Evolutionary conservation across 2,113 vertebrate genomes (phyloP).

Genomic region (Ciconia maguari): DNA sequence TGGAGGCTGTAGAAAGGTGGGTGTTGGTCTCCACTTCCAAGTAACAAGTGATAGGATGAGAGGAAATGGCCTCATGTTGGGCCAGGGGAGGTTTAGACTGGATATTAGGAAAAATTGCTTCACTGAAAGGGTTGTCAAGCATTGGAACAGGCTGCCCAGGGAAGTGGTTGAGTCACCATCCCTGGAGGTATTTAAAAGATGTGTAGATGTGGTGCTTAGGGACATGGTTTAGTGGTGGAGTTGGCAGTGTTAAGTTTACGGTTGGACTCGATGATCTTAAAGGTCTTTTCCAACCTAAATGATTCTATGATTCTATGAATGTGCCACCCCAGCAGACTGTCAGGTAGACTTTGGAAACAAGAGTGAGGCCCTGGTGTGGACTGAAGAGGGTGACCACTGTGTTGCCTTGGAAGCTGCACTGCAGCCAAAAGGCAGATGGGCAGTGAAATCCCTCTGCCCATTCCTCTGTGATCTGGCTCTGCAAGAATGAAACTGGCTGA

Average conservation of each 20-base stretch:
- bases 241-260: not conserved
- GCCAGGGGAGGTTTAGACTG: not conserved
- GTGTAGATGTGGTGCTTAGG: rapidly evolving
- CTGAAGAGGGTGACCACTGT: not conserved
- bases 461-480: not conserved
- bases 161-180: not conserved
- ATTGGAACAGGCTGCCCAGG: not conserved
- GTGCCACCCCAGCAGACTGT: not conserved
- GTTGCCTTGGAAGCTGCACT: not conserved
- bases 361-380: not conserved
- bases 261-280: not conserved
- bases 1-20: rapidly evolving
- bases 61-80: not conserved
- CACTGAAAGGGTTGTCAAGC: not conserved
- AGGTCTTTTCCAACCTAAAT: not conserved
- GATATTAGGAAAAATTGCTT: not conserved
- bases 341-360: not conserved
- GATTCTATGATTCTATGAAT: not conserved
- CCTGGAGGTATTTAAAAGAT: not conserved
- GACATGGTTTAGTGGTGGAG: not conserved
- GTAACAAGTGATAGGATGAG: not conserved
- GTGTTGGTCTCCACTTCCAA: not conserved
- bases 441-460: not conserved
- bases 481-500: not conserved
- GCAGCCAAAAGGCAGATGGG: not conserved